These are phyloP conservation scores for Glareola pratincola DNA, from an alignment of 2,113 vertebrate genomes.

Conservation along the genomic window DNA sequence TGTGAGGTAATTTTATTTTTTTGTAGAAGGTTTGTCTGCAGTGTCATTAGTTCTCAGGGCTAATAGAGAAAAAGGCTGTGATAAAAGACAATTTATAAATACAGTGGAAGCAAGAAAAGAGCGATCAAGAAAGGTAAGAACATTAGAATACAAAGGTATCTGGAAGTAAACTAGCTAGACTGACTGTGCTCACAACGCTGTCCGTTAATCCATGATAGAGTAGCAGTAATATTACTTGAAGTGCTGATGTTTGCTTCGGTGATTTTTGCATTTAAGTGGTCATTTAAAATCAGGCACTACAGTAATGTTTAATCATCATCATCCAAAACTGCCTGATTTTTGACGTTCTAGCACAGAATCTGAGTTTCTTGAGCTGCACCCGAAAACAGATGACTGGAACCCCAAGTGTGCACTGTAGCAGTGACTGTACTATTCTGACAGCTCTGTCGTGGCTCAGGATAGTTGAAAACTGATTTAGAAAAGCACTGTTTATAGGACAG, in stretches of 20 bases:
- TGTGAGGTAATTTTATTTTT: slow-evolving; percentile 77
- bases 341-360: neutral
- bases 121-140: neutral
- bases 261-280: neutral
- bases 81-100: neutral
- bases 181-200: accelerated
- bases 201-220: neutral
- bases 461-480: neutral
- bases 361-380: neutral
- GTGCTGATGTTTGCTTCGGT: neutral
- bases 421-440: neutral
- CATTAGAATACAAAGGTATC: neutral
- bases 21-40: neutral
- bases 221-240: neutral
- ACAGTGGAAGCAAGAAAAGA: neutral
- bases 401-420: neutral
- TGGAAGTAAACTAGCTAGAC: neutral
- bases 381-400: neutral
- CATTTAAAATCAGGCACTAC: neutral
- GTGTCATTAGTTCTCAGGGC: neutral
- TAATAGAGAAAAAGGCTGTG: neutral
- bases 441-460: accelerated
- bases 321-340: neutral
- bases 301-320: neutral
- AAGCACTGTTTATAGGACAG: neutral